Evolutionary conservation across 1,140 invertebrate species (phyloP).

Genomic region (Drosophila orena): DNA sequence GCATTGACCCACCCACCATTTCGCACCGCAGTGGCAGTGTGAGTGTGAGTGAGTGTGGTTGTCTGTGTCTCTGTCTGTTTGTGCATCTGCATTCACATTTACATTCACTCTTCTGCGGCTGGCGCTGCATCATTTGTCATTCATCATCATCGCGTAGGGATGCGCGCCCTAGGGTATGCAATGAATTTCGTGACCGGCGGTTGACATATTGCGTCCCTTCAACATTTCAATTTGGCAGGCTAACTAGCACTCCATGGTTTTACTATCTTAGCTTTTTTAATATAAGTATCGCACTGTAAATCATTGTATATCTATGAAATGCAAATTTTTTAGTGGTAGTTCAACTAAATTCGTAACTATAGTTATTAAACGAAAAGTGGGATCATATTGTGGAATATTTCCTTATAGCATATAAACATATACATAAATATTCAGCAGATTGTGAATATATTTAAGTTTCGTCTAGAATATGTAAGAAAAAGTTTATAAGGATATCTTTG

Average conservation of each 20-base stretch:
- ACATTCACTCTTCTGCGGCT: conserved; percentile 4
- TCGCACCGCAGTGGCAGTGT: neutral
- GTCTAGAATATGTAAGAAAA: too few species aligned
- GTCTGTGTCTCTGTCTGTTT: conserved; percentile 12
- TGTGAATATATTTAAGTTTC: too few species aligned
- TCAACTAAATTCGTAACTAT: too few species aligned
- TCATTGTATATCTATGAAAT: too few species aligned
- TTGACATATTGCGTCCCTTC: conserved; percentile 9
- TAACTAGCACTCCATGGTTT: neutral
- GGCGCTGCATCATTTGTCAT: conserved; percentile 19
- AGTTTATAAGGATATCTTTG: too few species aligned
- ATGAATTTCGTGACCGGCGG: conserved; percentile 9
- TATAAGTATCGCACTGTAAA: too few species aligned
- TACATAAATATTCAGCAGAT: too few species aligned
- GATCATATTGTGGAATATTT: too few species aligned
- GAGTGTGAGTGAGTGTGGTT: neutral
- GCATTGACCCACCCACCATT: conserved; percentile 53
- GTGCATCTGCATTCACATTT: conserved; percentile 35
- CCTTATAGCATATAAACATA: too few species aligned
- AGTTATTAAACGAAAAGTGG: too few species aligned
- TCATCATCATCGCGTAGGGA: conserved; percentile 5
- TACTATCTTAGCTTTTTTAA: too few species aligned
- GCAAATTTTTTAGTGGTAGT: too few species aligned
- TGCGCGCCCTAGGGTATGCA: conserved; percentile 5
- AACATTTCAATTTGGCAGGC: neutral